Percentiles rank a stretch among this genome's conserved stretches.
Conservation (phyloP, 2,888 invertebrate species). For the Imbricaverruca yamaguchii region DNA sequence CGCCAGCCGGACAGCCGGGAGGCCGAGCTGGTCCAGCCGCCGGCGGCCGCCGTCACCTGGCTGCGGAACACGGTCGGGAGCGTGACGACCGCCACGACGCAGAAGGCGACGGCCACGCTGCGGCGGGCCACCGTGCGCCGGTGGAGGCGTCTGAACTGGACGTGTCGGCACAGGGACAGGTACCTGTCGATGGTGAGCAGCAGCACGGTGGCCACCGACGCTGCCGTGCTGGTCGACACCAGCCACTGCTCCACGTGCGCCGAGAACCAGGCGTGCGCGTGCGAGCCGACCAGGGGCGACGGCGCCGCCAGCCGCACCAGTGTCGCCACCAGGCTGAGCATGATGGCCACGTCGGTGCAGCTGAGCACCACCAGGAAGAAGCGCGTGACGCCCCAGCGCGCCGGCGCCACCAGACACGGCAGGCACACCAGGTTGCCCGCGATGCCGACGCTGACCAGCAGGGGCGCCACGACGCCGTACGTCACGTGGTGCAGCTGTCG, state of each 20-base stretch:
- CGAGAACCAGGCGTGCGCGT: background rate
- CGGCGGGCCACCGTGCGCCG: background rate
- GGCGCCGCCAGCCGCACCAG: slow-evolving; percentile 16
- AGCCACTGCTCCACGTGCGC: slow-evolving; percentile 15
- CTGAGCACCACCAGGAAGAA: slow-evolving; percentile 11
- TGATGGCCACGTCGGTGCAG: background rate
- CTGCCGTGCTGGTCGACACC: background rate
- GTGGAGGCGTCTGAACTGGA: background rate
- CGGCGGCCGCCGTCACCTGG: background rate
- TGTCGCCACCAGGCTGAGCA: background rate
- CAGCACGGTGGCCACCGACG: background rate
- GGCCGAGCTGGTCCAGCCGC: background rate
- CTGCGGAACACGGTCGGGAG: background rate
- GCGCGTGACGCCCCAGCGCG: slow-evolving; percentile 2
- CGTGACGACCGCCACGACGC: background rate
- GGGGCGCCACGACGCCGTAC: background rate
- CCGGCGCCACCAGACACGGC: slow-evolving; percentile 13
- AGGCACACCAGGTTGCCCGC: slow-evolving; percentile 3
- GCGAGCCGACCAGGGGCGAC: background rate
- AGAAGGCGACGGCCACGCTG: background rate
- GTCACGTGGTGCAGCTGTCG: background rate
- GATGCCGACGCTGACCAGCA: background rate
- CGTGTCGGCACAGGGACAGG: background rate
- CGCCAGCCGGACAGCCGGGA: background rate
- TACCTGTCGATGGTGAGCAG: background rate